Percentiles rank a stretch among this genome's conserved stretches.
Evolutionary conservation across 2,797 vertebrate species (phyloP).

Genomic region (Knipowitschia caucasica): DNA sequence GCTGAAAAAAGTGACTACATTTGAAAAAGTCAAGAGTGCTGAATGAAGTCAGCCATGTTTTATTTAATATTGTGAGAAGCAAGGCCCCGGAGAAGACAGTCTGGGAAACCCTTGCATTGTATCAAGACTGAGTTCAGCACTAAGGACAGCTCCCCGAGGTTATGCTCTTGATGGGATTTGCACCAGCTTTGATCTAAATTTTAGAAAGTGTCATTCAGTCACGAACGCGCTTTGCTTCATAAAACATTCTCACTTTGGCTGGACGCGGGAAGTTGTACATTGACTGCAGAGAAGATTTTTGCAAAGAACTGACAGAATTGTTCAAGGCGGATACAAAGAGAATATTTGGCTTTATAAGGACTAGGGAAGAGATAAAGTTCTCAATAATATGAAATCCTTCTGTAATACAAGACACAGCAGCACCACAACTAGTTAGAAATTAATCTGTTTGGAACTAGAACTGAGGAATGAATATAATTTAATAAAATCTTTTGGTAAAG

Average conservation of each 20-base stretch:
- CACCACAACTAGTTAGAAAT: background rate
- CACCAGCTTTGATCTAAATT: constrained; percentile 29
- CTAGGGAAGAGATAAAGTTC: too few relatives aligned
- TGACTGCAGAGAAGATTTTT: background rate
- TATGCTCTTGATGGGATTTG: constrained; percentile 28
- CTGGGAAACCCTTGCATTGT: constrained; percentile 5
- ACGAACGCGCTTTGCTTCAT: constrained; percentile 8
- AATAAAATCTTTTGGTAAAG: too few relatives aligned
- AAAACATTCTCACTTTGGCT: constrained; percentile 1
- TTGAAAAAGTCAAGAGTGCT: constrained; percentile 1
- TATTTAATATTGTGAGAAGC: constrained; percentile 3
- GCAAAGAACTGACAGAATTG: background rate
- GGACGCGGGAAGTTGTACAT: background rate
- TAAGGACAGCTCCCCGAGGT: constrained; percentile 55
- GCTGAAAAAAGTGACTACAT: background rate
- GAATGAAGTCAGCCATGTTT: constrained; percentile 3
- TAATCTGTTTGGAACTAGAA: too few relatives aligned
- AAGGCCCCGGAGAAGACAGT: background rate
- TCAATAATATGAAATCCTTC: background rate
- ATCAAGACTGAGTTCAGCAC: constrained; percentile 49
- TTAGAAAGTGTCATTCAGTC: constrained; percentile 18
- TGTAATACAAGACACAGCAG: background rate
- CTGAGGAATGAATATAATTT: too few relatives aligned
- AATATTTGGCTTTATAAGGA: background rate
- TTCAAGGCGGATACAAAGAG: background rate